Base-by-base conservation (phyloP, 2,797 vertebrate species). In the Coregonus sp. region DNA sequence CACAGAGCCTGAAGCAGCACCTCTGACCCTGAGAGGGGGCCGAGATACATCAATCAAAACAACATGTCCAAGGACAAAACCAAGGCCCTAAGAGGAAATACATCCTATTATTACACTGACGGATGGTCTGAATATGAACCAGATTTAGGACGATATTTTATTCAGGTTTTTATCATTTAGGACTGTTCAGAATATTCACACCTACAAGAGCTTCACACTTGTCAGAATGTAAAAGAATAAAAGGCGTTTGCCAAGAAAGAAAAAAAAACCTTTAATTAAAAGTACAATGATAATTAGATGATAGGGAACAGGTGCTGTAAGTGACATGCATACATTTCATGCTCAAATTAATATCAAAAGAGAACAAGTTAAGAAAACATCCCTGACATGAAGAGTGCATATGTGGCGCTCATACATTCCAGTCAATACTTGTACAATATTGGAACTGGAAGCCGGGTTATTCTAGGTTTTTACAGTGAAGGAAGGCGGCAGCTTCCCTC, bases 371-470 rank as follows among this genome's bases (percentile, higher is more conserved):
- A 83, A 79, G 85, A 87, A 90, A 92, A 87, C 85, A 85, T 85
- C 76, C 77, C 75, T 74, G 84, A 90, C 85, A 79, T 69, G 85
- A 84, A 86, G 16, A 61, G 33, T 5, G 86, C 84, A 47, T 83
- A 89, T 85, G 82, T 89, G 87, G 87, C 82, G 37, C 63, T 69
- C 88, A 89, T 89, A 69, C 87, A 89, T 90, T 91, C 89, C 89
- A 91, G 84, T 81, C 61, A 31, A 85, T 78, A 86, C 84, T 85
- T 82, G 81, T 65, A 25, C 9, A 12, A 11, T 29, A 40, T 20
- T 37, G 52, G 73, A 69, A 84, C 73, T 78, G 68, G 73, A 82
- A 79, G 75, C 65, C 82, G 89, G 87, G 81, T 75, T 85, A 79
- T 70, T 75, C 79, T 79, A 80, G 83, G 75, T 84, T 80, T 83